phyloP scores from a whole-genome alignment of 2,888 invertebrate genomes.

The Folsomia candida region DNA sequence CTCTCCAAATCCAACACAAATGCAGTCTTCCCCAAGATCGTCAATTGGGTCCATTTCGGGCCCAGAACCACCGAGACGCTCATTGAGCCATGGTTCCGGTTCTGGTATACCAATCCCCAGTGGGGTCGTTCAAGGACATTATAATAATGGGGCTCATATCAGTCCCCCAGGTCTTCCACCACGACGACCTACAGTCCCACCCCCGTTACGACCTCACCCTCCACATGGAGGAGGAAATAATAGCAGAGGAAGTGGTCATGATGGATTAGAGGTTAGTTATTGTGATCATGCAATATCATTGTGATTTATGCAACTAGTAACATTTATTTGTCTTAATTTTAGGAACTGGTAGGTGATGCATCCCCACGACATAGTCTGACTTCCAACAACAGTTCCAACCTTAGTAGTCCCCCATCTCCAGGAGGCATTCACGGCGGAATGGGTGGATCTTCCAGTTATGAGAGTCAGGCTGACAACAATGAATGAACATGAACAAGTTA shows the following conservation, averaged over 20 bases:
- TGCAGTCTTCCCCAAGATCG: constrained; percentile 51
- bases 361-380: constrained; percentile 71
- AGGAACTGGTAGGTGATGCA: constrained; percentile 57
- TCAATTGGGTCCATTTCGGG: constrained; percentile 21
- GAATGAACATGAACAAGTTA: no score
- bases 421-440: constrained; percentile 64
- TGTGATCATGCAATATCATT: not conserved
- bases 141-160: constrained; percentile 53
- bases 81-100: constrained; percentile 49
- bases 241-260: not conserved
- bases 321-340: constrained; percentile 36
- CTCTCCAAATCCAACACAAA: constrained; percentile 46
- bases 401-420: constrained; percentile 70
- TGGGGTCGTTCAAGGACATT: constrained; percentile 51
- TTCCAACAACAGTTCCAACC: constrained; percentile 71
- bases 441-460: constrained; percentile 66
- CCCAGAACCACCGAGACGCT: constrained; percentile 53
- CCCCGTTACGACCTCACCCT: constrained; percentile 43
- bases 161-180: constrained; percentile 50
- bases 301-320: constrained; percentile 1
- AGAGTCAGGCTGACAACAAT: constrained; percentile 56
- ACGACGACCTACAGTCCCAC: constrained; percentile 44
- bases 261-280: constrained; percentile 39
- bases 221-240: not conserved
- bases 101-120: not conserved